Conservation (phyloP, 1,140 invertebrate species). For the Chironomus tepperi region DNA sequence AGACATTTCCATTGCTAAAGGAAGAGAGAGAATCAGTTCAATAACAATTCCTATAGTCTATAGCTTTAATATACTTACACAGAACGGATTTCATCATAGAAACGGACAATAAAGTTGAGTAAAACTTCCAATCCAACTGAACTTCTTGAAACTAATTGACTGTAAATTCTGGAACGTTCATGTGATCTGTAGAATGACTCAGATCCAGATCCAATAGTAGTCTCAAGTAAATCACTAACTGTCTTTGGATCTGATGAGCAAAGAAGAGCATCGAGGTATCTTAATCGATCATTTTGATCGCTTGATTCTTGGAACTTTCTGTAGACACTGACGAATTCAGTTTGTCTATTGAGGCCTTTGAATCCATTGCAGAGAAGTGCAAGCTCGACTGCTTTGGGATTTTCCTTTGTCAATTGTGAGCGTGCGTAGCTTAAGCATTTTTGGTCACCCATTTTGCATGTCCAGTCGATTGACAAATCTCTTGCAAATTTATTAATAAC, state of each 20-base stretch:
- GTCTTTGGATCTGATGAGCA: conserved; percentile 15
- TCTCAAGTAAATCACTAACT: background rate
- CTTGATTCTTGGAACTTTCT: background rate
- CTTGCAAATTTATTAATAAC: background rate
- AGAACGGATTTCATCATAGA: background rate
- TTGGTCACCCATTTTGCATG: conserved; percentile 35
- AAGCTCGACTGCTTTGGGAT: background rate
- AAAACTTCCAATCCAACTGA: background rate
- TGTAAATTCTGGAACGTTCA: conserved; percentile 5
- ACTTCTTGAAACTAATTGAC: background rate
- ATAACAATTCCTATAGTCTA: too few relatives aligned
- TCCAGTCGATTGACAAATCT: conserved; percentile 3
- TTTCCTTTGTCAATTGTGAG: background rate
- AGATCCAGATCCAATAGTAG: background rate
- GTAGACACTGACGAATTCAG: background rate
- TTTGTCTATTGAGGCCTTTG: background rate
- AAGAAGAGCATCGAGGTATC: background rate
- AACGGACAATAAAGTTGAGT: background rate
- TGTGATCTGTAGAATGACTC: background rate
- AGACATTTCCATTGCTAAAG: background rate
- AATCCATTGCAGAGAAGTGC: background rate
- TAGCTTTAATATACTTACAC: background rate
- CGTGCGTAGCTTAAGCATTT: background rate
- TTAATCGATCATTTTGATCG: background rate
- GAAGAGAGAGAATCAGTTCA: too few relatives aligned